Evolutionary conservation across 2,797 vertebrate species (phyloP).

Genomic region (Myotis planiceps): DNA sequence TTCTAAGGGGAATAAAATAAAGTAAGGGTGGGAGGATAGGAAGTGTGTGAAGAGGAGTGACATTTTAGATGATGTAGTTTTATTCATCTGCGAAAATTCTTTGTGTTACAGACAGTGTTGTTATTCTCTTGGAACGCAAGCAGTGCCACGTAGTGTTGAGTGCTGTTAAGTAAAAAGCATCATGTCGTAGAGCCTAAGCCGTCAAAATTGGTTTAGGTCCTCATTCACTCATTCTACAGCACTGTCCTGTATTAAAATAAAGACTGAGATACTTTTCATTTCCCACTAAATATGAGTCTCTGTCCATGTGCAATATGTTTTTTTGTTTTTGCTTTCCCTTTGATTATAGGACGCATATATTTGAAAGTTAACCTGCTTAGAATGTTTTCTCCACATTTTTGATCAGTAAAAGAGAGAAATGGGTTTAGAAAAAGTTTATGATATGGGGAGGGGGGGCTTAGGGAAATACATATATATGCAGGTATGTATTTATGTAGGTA

Average conservation of each 20-base stretch:
- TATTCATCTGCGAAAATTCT: not conserved
- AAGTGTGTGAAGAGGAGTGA: not conserved
- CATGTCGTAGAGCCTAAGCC: not conserved
- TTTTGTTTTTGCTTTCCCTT: not conserved
- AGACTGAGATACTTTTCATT: not conserved
- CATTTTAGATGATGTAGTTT: not conserved
- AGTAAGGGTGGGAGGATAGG: not conserved
- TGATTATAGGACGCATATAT: not conserved
- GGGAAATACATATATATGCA: not conserved
- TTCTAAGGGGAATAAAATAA: slow-evolving; percentile 11
- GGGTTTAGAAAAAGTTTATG: not conserved
- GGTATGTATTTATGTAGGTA: not conserved
- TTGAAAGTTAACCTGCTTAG: not conserved
- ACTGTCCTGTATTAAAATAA: not conserved
- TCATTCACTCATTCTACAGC: not conserved
- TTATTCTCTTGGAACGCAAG: not conserved
- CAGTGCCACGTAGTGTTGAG: fast-evolving
- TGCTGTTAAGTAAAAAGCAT: not conserved
- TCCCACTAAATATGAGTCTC: not conserved
- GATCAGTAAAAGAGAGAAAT: not conserved
- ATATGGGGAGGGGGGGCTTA: not conserved
- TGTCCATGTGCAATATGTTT: not conserved
- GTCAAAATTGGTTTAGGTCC: not conserved
- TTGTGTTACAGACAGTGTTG: not conserved
- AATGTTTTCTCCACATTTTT: not conserved